Percentiles rank a stretch among this genome's conserved stretches.
phyloP scores from a whole-genome alignment of 2,797 vertebrate species.

The Parauchenoglanis punctatus region DNA sequence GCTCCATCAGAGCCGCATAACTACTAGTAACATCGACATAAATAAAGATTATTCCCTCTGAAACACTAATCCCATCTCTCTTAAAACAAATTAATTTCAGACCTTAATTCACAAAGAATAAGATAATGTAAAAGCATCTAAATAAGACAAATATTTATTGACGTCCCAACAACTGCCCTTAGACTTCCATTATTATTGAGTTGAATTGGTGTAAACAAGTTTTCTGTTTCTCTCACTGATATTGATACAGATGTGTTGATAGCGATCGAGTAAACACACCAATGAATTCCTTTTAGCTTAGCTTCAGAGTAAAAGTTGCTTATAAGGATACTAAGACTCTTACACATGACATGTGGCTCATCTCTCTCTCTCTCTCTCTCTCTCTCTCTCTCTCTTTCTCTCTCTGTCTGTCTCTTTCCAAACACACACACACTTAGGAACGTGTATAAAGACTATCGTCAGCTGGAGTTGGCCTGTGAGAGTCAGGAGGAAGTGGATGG shows the following conservation, averaged over 20 bases:
- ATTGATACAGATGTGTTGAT: background rate
- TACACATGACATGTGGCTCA: background rate
- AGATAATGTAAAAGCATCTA: background rate
- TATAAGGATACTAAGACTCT: background rate
- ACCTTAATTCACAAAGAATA: background rate
- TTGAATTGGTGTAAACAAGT: background rate
- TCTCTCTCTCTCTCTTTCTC: background rate
- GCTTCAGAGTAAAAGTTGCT: background rate
- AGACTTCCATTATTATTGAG: background rate
- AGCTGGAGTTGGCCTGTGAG: conserved; percentile 97
- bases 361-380: background rate
- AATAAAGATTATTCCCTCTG: background rate
- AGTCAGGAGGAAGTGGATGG: conserved; percentile 96
- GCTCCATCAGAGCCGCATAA: background rate
- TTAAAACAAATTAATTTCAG: background rate
- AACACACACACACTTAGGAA: conserved; percentile 76
- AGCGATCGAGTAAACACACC: background rate
- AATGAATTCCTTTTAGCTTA: background rate
- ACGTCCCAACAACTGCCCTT: background rate
- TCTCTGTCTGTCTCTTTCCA: too few relatives aligned
- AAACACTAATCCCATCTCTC: background rate
- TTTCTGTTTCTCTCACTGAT: background rate
- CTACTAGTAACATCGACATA: background rate
- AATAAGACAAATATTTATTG: background rate
- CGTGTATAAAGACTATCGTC: conserved; percentile 97